Evolutionary conservation across 2,113 vertebrate genomes (phyloP).

Genomic region (Elachura formosa): DNA sequence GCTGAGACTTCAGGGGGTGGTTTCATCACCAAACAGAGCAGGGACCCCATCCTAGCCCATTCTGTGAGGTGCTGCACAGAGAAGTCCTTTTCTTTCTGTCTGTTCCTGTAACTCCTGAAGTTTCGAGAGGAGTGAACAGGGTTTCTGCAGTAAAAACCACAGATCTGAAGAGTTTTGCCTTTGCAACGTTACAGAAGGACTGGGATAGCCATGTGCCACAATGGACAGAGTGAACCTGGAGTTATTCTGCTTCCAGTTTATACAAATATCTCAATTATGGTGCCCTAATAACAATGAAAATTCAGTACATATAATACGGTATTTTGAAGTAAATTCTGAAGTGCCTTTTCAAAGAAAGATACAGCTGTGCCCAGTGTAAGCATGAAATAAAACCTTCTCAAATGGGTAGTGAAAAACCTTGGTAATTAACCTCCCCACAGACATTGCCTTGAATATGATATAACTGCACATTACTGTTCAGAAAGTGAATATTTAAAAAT

Average conservation of each 20-base stretch:
- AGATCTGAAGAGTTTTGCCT: not conserved
- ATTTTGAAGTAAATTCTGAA: not conserved
- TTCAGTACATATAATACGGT: not conserved
- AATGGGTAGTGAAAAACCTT: not conserved
- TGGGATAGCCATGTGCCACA: not conserved
- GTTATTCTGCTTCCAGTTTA: not conserved
- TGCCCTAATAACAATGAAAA: not conserved
- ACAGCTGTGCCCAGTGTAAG: not conserved
- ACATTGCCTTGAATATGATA: not conserved
- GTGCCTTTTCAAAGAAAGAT: not conserved
- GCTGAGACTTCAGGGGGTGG: not conserved
- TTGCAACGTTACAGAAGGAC: not conserved
- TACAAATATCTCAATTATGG: not conserved
- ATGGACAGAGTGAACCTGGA: not conserved
- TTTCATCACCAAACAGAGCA: not conserved
- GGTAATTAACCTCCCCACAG: not conserved
- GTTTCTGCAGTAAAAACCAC: not conserved
- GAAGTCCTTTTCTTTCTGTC: not conserved
- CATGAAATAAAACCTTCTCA: not conserved
- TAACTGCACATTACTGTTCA: not conserved
- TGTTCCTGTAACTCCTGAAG: too few relatives aligned
- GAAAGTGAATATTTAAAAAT: not conserved
- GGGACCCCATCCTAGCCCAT: not conserved
- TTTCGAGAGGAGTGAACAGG: not conserved
- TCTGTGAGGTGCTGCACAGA: not conserved